Evolutionary conservation across 2,797 vertebrate genomes (phyloP).

Genomic region (Onychomys arenicola): DNA sequence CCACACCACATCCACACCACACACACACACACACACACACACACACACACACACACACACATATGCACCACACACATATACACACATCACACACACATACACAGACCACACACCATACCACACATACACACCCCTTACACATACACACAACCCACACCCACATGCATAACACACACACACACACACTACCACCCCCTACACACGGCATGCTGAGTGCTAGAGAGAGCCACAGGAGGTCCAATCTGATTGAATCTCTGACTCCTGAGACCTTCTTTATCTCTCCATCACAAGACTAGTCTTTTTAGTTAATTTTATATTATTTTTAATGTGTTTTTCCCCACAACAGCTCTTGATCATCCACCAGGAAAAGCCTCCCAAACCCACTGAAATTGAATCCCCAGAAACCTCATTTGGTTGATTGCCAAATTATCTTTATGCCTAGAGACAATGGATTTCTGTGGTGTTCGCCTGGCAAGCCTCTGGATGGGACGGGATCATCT

Average conservation of each 20-base stretch:
- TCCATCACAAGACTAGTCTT: not conserved
- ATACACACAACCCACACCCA: not conserved
- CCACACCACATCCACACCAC: not conserved
- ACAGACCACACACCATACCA: not conserved
- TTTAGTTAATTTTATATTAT: not conserved
- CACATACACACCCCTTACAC: not conserved
- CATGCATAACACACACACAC: not conserved
- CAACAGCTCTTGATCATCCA: not conserved
- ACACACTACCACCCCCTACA: no score
- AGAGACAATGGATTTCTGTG: not conserved
- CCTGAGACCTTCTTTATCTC: not conserved
- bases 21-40: not conserved
- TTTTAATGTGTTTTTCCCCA: slow-evolving; percentile 6
- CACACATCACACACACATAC: not conserved
- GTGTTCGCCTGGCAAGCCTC: not conserved
- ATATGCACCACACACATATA: not conserved
- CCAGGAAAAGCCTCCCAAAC: not conserved
- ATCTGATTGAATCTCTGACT: not conserved
- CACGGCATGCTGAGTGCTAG: not conserved
- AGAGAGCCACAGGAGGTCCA: not conserved
- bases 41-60: not conserved
- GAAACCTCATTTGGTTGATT: slow-evolving; percentile 3
- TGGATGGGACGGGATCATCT: slow-evolving; percentile 6
- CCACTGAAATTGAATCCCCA: not conserved
- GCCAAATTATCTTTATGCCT: slow-evolving; percentile 29